These are phyloP conservation scores for Apus apus DNA, from an alignment of 2,113 vertebrate species.

Conservation along the genomic window DNA sequence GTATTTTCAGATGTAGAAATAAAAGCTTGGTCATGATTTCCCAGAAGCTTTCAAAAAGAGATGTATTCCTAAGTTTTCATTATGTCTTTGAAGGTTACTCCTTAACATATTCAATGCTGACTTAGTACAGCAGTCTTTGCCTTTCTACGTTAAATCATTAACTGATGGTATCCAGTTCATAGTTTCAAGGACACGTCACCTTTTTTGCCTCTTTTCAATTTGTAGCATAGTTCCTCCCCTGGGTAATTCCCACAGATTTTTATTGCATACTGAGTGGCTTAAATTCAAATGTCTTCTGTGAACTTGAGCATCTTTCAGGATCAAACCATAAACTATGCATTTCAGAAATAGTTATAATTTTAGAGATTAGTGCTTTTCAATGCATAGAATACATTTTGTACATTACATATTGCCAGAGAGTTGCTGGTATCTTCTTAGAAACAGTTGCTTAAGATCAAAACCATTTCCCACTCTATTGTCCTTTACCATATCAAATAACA, in stretches of 20 bases:
- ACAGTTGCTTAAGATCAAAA: constrained; percentile 80
- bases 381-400: neutral
- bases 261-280: neutral
- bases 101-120: neutral
- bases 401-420: constrained; percentile 69
- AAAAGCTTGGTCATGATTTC: neutral
- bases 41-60: neutral
- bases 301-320: constrained; percentile 16
- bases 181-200: constrained; percentile 15
- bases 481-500: constrained; percentile 83
- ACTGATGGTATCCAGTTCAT: neutral
- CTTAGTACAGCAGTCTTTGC: neutral
- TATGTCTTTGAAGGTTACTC: neutral
- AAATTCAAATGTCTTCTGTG: constrained; percentile 1
- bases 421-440: constrained; percentile 85
- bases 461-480: constrained; percentile 74
- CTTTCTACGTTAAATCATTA: neutral
- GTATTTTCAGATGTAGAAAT: neutral
- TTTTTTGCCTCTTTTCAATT: constrained; percentile 41
- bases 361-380: constrained; percentile 38
- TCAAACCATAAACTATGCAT: neutral
- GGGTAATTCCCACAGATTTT: constrained; percentile 32
- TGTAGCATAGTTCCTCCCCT: constrained; percentile 17
- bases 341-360: constrained; percentile 53
- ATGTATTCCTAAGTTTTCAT: neutral